phyloP scores from a whole-genome alignment of 2,888 invertebrate genomes.

The Scaptodrosophila latifasciaeformis region DNA sequence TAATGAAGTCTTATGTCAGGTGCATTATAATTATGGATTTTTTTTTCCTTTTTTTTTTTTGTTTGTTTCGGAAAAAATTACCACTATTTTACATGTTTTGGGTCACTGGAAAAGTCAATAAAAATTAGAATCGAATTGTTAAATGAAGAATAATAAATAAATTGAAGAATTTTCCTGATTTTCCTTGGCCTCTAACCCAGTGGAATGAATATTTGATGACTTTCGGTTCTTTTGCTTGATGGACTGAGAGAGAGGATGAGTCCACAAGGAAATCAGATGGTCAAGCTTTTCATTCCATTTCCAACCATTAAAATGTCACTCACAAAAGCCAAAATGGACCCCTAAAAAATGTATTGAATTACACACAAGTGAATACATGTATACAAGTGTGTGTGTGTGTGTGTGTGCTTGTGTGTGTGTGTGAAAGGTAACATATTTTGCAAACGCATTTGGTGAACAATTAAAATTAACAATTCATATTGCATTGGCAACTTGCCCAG shows the following conservation, averaged over 20 bases:
- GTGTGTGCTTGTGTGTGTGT: no score
- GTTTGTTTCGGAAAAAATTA: not conserved
- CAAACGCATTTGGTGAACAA: slow-evolving; percentile 59
- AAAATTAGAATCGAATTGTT: slow-evolving; percentile 40
- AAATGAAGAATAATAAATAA: slow-evolving; percentile 13
- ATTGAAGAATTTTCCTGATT: no score
- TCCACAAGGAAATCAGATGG: no score
- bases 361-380: slow-evolving; percentile 10
- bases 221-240: not conserved
- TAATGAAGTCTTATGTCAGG: slow-evolving; percentile 70
- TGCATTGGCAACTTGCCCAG: slow-evolving; percentile 42
- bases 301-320: slow-evolving; percentile 39
- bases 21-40: slow-evolving; percentile 69
- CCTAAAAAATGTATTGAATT: slow-evolving; percentile 35
- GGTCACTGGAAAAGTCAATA: slow-evolving; percentile 44
- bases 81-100: no score
- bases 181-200: not conserved
- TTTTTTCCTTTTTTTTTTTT: slow-evolving; percentile 32
- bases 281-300: slow-evolving; percentile 12
- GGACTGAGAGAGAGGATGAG: not conserved
- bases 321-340: slow-evolving; percentile 10
- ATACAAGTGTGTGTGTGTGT: slow-evolving; percentile 2
- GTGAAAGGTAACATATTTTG: slow-evolving; percentile 48
- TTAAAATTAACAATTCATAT: slow-evolving; percentile 64
- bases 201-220: not conserved